Conservation (phyloP, 1,140 invertebrate species). For the Ceratina japonica region DNA sequence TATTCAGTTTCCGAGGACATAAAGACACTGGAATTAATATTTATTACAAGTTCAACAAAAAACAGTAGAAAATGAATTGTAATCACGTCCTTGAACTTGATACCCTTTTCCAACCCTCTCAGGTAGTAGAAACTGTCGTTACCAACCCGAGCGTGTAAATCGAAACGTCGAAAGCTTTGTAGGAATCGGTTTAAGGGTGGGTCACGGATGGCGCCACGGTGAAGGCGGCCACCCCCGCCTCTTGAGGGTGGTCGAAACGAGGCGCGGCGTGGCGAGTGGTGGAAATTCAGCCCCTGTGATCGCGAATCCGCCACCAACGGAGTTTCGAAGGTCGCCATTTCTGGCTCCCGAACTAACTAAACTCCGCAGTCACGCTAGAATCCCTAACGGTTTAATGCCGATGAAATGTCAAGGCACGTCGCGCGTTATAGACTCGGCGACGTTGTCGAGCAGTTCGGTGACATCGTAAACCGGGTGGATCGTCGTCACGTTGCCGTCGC, state of each 20-base stretch:
- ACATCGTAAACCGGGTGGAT: constrained; percentile 45
- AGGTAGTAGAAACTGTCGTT: constrained; percentile 30
- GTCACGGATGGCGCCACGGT: constrained; percentile 66
- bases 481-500: constrained; percentile 35
- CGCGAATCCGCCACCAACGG: constrained; percentile 50
- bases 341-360: constrained; percentile 70
- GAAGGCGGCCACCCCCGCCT: constrained; percentile 41
- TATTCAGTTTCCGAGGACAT: no score
- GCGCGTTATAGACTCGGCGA: constrained; percentile 62
- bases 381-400: constrained; percentile 63
- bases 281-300: constrained; percentile 61
- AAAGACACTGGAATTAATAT: no score
- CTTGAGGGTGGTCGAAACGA: constrained; percentile 30
- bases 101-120: neutral
- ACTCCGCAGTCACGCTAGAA: constrained; percentile 69
- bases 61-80: no score
- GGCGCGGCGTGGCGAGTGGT: constrained; percentile 29
- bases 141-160: constrained; percentile 25
- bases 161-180: neutral
- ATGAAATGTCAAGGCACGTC: constrained; percentile 71
- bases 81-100: neutral
- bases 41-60: no score
- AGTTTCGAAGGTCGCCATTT: constrained; percentile 74
- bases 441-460: constrained; percentile 49
- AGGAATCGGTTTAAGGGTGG: constrained; percentile 20